A percentile compares a stretch with the other conserved stretches of the same genome.
phyloP scores from a whole-genome alignment of 2,797 vertebrate genomes.

The Cynodonichthys magdalenae region DNA sequence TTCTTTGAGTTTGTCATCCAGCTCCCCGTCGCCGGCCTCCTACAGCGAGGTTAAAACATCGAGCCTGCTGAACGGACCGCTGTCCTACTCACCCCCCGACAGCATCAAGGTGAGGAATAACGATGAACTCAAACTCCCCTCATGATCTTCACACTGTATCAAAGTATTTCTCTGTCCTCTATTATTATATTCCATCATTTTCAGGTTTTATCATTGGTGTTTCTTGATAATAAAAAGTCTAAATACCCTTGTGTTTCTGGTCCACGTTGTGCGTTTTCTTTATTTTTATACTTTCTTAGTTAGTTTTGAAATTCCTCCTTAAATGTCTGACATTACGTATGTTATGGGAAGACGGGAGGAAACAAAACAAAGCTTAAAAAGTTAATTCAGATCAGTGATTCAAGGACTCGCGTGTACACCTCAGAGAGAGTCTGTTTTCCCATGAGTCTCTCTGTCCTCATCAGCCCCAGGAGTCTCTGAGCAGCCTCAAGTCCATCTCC shows the following conservation, averaged over 20 bases:
- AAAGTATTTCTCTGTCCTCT: no score
- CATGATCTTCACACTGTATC: not conserved
- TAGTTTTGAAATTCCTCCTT: not conserved
- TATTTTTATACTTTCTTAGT: not conserved
- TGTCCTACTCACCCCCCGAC: conserved; percentile 83
- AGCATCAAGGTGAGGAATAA: conserved; percentile 82
- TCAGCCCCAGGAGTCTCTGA: conserved; percentile 86
- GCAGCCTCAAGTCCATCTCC: conserved; percentile 90
- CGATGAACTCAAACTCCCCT: not conserved
- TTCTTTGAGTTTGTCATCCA: conserved; percentile 78
- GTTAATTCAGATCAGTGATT: conserved; percentile 8
- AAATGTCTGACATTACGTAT: not conserved
- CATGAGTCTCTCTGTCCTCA: conserved; percentile 49
- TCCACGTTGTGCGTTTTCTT: no score
- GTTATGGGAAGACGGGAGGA: not conserved
- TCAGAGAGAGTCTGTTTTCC: conserved; percentile 25
- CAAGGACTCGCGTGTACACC: not conserved
- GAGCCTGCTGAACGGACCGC: conserved; percentile 86
- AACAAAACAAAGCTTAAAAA: not conserved
- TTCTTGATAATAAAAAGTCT: no score
- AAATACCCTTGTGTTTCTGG: no score
- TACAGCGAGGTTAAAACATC: conserved; percentile 85
- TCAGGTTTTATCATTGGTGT: no score
- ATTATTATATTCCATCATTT: no score
- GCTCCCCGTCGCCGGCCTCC: conserved; percentile 82